Evolutionary conservation across 2,888 invertebrate species (phyloP), one percentile per base, ranked within the genome.

Genomic region (Drosophila limbata): DNA sequence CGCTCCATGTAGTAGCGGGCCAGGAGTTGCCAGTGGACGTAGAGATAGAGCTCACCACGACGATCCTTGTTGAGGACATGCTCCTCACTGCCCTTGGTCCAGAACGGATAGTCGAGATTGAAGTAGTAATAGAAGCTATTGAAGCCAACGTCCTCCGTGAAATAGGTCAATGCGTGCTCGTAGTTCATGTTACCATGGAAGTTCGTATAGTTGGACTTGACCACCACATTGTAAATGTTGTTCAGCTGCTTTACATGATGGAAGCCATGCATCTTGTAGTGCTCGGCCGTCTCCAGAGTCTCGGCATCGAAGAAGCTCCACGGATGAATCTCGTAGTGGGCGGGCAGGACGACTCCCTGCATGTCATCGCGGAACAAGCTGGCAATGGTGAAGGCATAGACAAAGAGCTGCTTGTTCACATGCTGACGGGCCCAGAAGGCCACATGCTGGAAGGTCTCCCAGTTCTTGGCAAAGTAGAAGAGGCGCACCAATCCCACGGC

Each of bases 131-230:
- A 95, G 93, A 95, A 95, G 13, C 95, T 92, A 92, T 96, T 96
- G 13, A 96, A 93, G 73, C 96, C 96, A 56, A 96, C 93, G 90
- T 97, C 97, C 90, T 96, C 96, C 19, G 94, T 94, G 93, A 95
- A 96, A 92, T 97, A 97, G 48, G 94, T 93, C 69, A 96, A 84
- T 25, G 93, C 93, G 87, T 95, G 95, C 61, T 95, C 95, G 17
- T 94, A 93, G 83, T 94, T 93, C 40, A 94, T 73, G 31, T 94
- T 92, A 73, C 94, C 93, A 73, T 95, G 94, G 67, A 94, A 92
- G 48, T 94, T 95, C 76, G 95, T 95, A 90, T 95, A 95, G 93
- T 96, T 96, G 64, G 95, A 94, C 69, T 95, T 94, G 73, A 96
- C 94, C 35, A 94, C 93, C 57, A 95, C 93, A 76, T 94, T 93